phyloP scores from a whole-genome alignment of 2,113 vertebrate species.

The Solea solea region DNA sequence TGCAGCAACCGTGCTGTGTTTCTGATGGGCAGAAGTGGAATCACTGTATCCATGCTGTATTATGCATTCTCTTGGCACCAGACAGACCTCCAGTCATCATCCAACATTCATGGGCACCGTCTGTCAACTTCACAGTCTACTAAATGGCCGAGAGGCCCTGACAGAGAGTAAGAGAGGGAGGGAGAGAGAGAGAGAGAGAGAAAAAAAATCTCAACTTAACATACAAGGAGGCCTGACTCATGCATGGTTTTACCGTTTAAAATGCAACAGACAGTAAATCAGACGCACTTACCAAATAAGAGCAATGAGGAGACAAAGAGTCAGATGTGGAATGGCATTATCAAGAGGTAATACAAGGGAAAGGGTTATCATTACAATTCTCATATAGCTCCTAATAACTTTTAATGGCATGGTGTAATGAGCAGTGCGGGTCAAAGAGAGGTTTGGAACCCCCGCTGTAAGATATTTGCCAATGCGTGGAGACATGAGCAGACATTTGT shows the following conservation, averaged over 20 bases:
- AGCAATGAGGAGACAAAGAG: conserved; percentile 1
- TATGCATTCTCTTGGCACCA: conserved; percentile 62
- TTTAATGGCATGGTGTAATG: conserved; percentile 6
- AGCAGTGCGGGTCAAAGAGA: conserved; percentile 21
- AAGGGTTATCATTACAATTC: conserved; percentile 1
- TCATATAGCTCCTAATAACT: conserved; percentile 13
- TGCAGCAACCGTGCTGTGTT: conserved; percentile 37
- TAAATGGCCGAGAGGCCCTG: conserved; percentile 54
- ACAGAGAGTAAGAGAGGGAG: conserved; percentile 29
- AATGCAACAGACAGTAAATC: conserved; percentile 1
- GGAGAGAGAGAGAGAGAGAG: conserved; percentile 15
- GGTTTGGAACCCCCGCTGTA: conserved; percentile 13
- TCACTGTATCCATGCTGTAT: conserved; percentile 39
- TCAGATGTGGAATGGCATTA: neutral
- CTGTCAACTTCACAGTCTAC: conserved; percentile 61
- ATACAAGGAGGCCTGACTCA: conserved; percentile 51
- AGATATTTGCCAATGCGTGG: conserved; percentile 20
- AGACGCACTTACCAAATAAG: neutral
- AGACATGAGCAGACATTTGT: conserved; percentile 46
- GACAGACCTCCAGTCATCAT: conserved; percentile 67
- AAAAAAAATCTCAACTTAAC: conserved; percentile 30
- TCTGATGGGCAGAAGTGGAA: conserved; percentile 21
- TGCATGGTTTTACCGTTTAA: conserved; percentile 17
- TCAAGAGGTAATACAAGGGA: neutral
- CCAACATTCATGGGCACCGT: conserved; percentile 72